Evolutionary conservation across 2,113 vertebrate genomes (phyloP).

Genomic region (Rafetus swinhoei): DNA sequence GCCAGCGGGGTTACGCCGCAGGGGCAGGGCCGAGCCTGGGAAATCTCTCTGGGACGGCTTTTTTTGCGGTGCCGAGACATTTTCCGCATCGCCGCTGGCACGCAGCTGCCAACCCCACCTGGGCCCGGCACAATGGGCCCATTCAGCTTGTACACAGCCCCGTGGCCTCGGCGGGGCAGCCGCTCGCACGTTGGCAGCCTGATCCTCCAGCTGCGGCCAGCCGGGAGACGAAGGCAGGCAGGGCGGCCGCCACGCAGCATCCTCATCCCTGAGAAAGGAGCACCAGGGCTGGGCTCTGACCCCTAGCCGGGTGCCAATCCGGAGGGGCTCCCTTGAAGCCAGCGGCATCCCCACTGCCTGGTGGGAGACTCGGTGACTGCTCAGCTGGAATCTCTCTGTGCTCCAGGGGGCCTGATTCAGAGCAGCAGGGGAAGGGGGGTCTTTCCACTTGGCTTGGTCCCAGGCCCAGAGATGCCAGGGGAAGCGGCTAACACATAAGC

Average conservation of each 20-base stretch:
- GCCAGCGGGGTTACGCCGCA: neutral
- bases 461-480: neutral
- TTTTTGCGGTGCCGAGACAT: neutral
- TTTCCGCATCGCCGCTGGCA: neutral
- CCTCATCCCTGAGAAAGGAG: neutral
- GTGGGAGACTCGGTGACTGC: neutral
- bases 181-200: neutral
- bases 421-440: too few species aligned
- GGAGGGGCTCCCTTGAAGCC: neutral
- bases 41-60: neutral
- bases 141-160: neutral
- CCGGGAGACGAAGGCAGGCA: neutral
- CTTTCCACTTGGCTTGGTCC: neutral
- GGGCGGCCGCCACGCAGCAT: neutral
- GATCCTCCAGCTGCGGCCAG: neutral
- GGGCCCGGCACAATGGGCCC: neutral
- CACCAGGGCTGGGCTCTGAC: neutral
- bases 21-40: neutral
- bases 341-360: too few species aligned
- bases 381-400: neutral
- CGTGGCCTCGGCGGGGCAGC: neutral
- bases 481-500: too few species aligned
- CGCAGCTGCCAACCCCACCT: neutral
- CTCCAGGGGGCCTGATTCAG: too few species aligned
- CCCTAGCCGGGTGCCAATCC: neutral